Evolutionary conservation across 2,113 vertebrate genomes (phyloP).

Genomic region (Planiliza haematocheilus): DNA sequence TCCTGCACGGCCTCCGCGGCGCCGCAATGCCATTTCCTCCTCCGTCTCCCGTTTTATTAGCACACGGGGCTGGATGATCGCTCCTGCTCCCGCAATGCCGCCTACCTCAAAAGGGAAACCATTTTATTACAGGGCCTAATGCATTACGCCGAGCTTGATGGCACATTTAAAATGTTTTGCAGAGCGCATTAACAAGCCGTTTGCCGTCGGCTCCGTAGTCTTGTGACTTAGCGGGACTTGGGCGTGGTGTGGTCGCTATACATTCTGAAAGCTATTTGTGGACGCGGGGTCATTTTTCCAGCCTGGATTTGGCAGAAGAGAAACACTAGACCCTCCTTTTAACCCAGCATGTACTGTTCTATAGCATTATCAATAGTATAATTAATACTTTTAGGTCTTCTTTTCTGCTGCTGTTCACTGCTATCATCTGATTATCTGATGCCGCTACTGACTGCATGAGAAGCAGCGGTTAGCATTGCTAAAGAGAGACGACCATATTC

Average conservation of each 20-base stretch:
- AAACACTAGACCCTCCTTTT: not conserved
- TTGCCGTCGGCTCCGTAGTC: constrained; percentile 1
- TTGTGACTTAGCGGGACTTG: not conserved
- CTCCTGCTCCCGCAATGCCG: not conserved
- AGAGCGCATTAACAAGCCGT: constrained; percentile 8
- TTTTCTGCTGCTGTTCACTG: too few relatives aligned
- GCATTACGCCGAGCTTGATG: constrained; percentile 6
- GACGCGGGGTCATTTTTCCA: not conserved
- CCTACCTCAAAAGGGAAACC: constrained; percentile 12
- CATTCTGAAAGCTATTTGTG: not conserved
- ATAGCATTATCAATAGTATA: too few relatives aligned
- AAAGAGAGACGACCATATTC: too few relatives aligned
- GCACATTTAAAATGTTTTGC: constrained; percentile 5
- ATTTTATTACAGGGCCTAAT: constrained; percentile 15
- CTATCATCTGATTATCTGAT: not conserved
- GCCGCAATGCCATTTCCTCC: constrained; percentile 14
- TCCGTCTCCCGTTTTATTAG: not conserved
- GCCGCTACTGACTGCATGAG: too few relatives aligned
- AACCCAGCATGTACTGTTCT: not conserved
- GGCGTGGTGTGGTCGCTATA: not conserved
- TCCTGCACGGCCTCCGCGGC: not conserved
- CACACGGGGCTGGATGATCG: not conserved
- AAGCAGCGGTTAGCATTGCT: too few relatives aligned
- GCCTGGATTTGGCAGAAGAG: not conserved
- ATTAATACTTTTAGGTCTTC: too few relatives aligned